These are phyloP conservation scores for Ommatoiulus sabulosus DNA, from an alignment of 2,888 invertebrate species.

Conservation along the genomic window DNA sequence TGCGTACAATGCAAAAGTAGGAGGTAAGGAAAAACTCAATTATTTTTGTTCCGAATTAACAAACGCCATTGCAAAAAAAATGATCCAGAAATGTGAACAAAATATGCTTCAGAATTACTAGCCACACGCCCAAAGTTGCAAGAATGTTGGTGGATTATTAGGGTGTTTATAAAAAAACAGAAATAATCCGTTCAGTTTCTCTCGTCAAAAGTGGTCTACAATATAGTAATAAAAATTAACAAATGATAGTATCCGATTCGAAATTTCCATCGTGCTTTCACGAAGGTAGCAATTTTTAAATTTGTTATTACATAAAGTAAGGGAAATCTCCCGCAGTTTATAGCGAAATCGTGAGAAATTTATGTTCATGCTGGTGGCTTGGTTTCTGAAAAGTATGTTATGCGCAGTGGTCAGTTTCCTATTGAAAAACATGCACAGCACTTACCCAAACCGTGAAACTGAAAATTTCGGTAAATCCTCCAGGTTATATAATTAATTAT, in stretches of 20 bases:
- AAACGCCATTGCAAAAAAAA: neutral
- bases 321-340: slow-evolving; percentile 9
- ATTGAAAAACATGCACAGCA: neutral
- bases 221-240: neutral
- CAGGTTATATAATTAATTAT: no score
- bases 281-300: neutral
- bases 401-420: neutral
- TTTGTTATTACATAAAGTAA: slow-evolving; percentile 20
- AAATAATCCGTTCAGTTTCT: neutral
- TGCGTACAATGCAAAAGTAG: slow-evolving; percentile 67
- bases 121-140: slow-evolving; percentile 12
- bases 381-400: neutral
- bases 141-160: neutral
- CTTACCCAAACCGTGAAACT: neutral
- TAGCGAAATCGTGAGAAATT: slow-evolving; percentile 11
- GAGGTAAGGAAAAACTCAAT: slow-evolving; percentile 64
- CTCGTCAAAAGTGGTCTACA: neutral
- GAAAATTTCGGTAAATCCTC: no score
- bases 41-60: neutral
- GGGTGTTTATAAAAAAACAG: neutral
- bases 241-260: neutral
- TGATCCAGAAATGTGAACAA: neutral
- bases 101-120: neutral
- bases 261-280: neutral
- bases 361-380: neutral